Base-by-base conservation (phyloP, 2,888 invertebrate species). In the Quadriops clusia region DNA sequence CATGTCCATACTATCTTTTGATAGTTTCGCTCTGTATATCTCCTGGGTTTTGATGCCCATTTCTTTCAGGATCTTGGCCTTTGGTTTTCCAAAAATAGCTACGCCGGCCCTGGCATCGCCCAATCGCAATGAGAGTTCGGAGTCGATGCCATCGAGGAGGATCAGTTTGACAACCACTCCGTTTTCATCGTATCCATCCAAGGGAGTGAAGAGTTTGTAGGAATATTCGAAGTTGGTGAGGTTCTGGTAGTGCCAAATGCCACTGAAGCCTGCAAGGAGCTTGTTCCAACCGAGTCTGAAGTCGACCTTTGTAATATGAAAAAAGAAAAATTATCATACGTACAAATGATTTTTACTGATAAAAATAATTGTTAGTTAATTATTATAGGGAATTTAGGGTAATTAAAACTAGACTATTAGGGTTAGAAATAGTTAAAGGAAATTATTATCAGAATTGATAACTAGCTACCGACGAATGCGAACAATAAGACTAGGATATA, bases 151-250 rank as follows among this genome's bases (percentile, higher is more conserved):
- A 17, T 71, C 63, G 6, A 67, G 64, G 34, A 73, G 69, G 2
- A 81, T 64, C 39, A 80, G 68, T 52, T 83, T 84, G 1, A 75
- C 65, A 1, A 82, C 75, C 5, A 80, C 63, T 0, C 84, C 84
- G 46, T 79, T 83, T 49, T 83, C 77, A 48, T 82, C 75, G 41
- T 83, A 77, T 3, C 77, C 77, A 45, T 74, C 70, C n/a, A 86
- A 56, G 1, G 86, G 86, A 0, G 84, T 82, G 49, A 74, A 82
- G 21, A 85, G 58, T 42, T 77, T 72, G 55, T 81, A 83, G 1
- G 78, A 70, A 54, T 85, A 84, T 39, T 83, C 77, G 40, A 86
- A 82, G 56, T 85, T 75, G 7, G 73, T 70, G 10, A 74, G 53
- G 26, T 69, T 68, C 57, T 65, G 64, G 58, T 72, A 80, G 47